These are phyloP conservation scores for Helostoma temminkii DNA, from an alignment of 2,797 vertebrate genomes.

Conservation along the genomic window DNA sequence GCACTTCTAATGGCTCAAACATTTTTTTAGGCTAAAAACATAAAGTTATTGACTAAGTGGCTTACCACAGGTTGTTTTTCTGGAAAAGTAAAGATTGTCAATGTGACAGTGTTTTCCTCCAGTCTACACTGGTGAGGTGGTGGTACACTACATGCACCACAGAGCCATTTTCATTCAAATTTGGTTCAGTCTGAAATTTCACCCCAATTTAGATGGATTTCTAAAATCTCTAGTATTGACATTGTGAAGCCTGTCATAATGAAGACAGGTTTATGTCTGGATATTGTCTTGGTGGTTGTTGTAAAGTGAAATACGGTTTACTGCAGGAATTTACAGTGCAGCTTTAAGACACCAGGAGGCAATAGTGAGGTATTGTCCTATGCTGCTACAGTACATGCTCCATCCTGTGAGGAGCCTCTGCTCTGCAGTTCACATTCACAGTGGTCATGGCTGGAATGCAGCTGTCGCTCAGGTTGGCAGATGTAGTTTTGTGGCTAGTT, in stretches of 20 bases:
- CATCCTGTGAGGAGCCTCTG: background rate
- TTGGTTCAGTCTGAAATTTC: conserved; percentile 25
- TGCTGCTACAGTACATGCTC: conserved; percentile 11
- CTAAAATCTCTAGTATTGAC: conserved; percentile 11
- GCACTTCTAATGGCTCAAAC: conserved; percentile 49
- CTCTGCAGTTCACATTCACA: conserved; percentile 1
- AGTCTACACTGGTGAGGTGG: conserved; percentile 33
- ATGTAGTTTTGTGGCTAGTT: background rate
- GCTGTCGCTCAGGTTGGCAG: background rate
- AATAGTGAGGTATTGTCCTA: conserved; percentile 60
- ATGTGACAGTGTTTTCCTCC: conserved; percentile 53
- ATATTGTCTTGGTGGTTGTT: conserved; percentile 12
- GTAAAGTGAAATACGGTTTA: conserved; percentile 1
- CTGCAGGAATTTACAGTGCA: conserved; percentile 43
- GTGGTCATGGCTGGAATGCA: background rate
- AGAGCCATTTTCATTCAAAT: conserved; percentile 32
- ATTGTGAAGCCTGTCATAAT: background rate
- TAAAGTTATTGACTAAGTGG: conserved; percentile 51
- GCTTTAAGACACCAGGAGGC: conserved; percentile 73
- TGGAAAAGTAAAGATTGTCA: conserved; percentile 61
- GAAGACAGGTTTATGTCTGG: conserved; percentile 28
- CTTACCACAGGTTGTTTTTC: conserved; percentile 45
- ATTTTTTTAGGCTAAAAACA: conserved; percentile 24
- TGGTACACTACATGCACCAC: conserved; percentile 24
- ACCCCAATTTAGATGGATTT: background rate